Base-by-base conservation (phyloP, 2,888 invertebrate species). In the Copidosoma aretas region DNA sequence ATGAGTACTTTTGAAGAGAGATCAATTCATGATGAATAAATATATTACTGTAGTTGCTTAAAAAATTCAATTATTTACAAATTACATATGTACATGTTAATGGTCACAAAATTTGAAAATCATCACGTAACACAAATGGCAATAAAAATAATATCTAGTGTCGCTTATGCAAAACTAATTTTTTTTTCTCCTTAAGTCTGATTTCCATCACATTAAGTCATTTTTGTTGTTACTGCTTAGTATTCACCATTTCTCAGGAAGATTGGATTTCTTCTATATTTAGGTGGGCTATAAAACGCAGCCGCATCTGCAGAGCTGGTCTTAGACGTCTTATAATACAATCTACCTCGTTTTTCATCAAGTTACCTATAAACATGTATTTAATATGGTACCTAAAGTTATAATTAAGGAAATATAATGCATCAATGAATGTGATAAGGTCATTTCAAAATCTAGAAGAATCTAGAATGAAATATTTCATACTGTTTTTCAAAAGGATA, bases 321-420 rank as follows among this genome's bases (percentile, higher is more conserved):
- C 97, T 87, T 62, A 98, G 85, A 77, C 93, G 91, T 64, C 94
- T 88, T 70, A 98, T 96, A 63, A 97, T 92, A 24, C 89, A 89
- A 84, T 97, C 97, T 21, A 95, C 91, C 82, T 97, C 97, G 73
- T 89, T 91, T 85, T 97, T 97, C 86, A 97, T 93, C 65, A 92
- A 92, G 82, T 98, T 96, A 0, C 98, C 98, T 49, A 97, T 95
- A 85, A 95, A 97, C 92, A 97, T 97, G 84, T 98, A 98, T 84
- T 98, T 98, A 73, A 98, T 95, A 83, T 98, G 97, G 85, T 71
- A 71, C 25, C 71, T 71, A 60, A 60, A 15, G 58, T 15, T 24
- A n/a, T 56, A 43, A 43, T 67, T 64, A 67, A 70, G 70, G 49
- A 62, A 57, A 19, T 17, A 39, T 52, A n/a, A 52, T 8, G 3